These are phyloP conservation scores for Uloborus diversus DNA, from an alignment of 1,140 invertebrate genomes.

Conservation along the genomic window DNA sequence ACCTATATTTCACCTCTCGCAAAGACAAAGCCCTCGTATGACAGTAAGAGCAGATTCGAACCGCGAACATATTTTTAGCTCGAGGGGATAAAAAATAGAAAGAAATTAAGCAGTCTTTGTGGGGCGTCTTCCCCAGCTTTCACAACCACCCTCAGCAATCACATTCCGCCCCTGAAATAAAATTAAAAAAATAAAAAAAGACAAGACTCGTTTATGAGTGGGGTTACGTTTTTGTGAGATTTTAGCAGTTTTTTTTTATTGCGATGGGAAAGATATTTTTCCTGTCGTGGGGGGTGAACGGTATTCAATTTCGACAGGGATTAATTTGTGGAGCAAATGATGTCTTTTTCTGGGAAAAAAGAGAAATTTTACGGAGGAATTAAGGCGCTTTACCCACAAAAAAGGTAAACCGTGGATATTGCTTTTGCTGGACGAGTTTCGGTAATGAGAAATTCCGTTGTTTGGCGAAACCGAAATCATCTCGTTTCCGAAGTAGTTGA, in stretches of 20 bases:
- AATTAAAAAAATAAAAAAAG: too few relatives aligned
- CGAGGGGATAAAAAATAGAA: too few relatives aligned
- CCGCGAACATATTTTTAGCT: slow-evolving; percentile 19
- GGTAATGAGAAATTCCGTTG: too few relatives aligned
- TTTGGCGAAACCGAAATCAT: too few relatives aligned
- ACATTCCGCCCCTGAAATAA: too few relatives aligned
- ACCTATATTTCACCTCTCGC: slow-evolving; percentile 27
- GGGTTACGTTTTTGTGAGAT: neutral
- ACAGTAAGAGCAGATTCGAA: slow-evolving; percentile 13
- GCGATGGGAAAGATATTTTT: neutral
- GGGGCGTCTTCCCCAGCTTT: neutral
- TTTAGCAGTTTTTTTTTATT: neutral
- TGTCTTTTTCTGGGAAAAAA: neutral
- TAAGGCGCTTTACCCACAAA: neutral
- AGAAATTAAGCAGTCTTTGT: slow-evolving; percentile 13
- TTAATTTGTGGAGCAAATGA: neutral
- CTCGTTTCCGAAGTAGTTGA: too few relatives aligned
- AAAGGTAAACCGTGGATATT: neutral
- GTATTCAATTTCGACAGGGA: neutral
- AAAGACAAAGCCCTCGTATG: slow-evolving; percentile 13
- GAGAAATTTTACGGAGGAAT: neutral
- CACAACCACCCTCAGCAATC: neutral
- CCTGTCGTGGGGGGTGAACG: neutral
- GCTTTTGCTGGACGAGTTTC: too few relatives aligned
- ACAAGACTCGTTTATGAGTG: neutral